phyloP scores from a whole-genome alignment of 2,888 invertebrate genomes.

The Agrilus biguttatus region DNA sequence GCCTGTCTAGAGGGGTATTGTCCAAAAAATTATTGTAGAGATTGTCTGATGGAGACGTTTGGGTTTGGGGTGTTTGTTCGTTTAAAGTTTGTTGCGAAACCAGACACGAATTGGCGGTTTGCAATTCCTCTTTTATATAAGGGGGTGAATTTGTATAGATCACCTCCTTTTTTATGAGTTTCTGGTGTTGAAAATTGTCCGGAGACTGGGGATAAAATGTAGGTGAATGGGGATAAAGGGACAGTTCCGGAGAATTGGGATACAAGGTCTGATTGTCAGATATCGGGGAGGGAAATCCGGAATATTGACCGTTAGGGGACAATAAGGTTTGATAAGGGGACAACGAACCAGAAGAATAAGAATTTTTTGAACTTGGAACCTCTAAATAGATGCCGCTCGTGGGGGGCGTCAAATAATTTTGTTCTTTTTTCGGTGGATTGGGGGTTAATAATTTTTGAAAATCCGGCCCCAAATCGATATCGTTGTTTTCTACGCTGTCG shows the following conservation, averaged over 20 bases:
- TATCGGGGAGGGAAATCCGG: slow-evolving; percentile 38
- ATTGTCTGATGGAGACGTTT: too few relatives aligned
- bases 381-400: slow-evolving; percentile 24
- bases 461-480: slow-evolving; percentile 24
- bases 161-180: slow-evolving; percentile 36
- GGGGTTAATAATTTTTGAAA: slow-evolving; percentile 26
- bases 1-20: slow-evolving; percentile 19
- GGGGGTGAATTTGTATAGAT: slow-evolving; percentile 35
- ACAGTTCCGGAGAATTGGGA: slow-evolving; percentile 36
- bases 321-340: slow-evolving; percentile 32
- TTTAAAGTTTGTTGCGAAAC: slow-evolving; percentile 37
- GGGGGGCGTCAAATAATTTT: slow-evolving; percentile 9
- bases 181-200: slow-evolving; percentile 31
- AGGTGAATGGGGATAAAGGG: slow-evolving; percentile 34
- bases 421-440: slow-evolving; percentile 10
- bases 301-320: slow-evolving; percentile 33
- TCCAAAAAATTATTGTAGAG: slow-evolving; percentile 21
- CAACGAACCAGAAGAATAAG: slow-evolving; percentile 20
- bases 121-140: slow-evolving; percentile 29
- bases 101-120: slow-evolving; percentile 9
- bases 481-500: slow-evolving; percentile 17
- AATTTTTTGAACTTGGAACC: slow-evolving; percentile 25
- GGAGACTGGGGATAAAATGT: slow-evolving; percentile 43
- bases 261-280: slow-evolving; percentile 21
- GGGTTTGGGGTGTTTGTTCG: slow-evolving; percentile 38